Conservation (phyloP, 2,888 invertebrate genomes). For the Psylliodes chrysocephalus region DNA sequence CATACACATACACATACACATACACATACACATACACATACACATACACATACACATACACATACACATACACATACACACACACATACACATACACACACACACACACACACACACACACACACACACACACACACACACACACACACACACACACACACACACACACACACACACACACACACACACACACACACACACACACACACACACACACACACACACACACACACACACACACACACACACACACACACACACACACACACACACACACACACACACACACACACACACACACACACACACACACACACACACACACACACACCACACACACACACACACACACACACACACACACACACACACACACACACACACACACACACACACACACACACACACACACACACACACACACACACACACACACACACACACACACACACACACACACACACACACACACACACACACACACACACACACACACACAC, state of each 20-base stretch:
- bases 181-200: constrained; percentile 10
- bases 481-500: constrained; percentile 10
- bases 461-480: constrained; percentile 10
- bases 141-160: constrained; percentile 10
- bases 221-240: constrained; percentile 10
- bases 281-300: constrained; percentile 10
- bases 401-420: constrained; percentile 10
- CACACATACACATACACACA: constrained; percentile 7
- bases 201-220: constrained; percentile 10
- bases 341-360: constrained; percentile 10
- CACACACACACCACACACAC: too few relatives aligned
- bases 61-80: constrained; percentile 5
- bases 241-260: constrained; percentile 10
- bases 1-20: constrained; percentile 5
- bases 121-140: constrained; percentile 10
- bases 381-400: constrained; percentile 10
- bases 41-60: constrained; percentile 5
- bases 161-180: constrained; percentile 10
- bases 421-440: constrained; percentile 10
- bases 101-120: constrained; percentile 10
- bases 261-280: constrained; percentile 10
- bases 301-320: constrained; percentile 10
- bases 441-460: constrained; percentile 10
- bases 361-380: constrained; percentile 10
- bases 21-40: constrained; percentile 2